Base-by-base conservation (phyloP, 2,888 invertebrate genomes). In the Tinea trinotella region DNA sequence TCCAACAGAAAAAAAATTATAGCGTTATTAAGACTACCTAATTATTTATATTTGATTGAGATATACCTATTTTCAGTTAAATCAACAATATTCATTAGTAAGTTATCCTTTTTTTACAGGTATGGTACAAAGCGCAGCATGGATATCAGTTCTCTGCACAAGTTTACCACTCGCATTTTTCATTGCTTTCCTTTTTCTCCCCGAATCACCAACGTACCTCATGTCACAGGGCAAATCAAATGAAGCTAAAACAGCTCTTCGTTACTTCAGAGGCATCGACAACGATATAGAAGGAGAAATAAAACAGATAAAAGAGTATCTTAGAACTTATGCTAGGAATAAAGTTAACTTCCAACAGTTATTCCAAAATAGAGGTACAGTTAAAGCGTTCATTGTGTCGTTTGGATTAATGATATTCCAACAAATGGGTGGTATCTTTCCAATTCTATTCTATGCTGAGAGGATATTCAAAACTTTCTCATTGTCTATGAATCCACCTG, bases 171-270 rank as follows among this genome's bases (percentile, higher is more conserved):
- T 80, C 2, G 70, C 76, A 1, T 87, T 78, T 62, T 87, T 87
- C 64, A 60, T 83, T 1, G 81, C 77, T 0, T 88, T 90, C 66
- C 83, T 88, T n/a, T 87, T 90, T 57, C 83, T 93, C 56, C 93
- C 93, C 0, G 93, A 94, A 70, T 91, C 92, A 0, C 93, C 93
- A 0, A 83, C 89, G 2, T 90, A 89, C 66, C 71, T 90, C 24
- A 74, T 88, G 65, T 82, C 87, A 6, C 88, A 88, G 61, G 87
- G 87, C 3, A 85, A 88, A 61, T 70, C 68, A 35, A 69, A 76
- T 24, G 90, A 89, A 62, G 92, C 93, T 0, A 80, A 88, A 57
- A 76, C 84, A 18, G 87, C 91, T 0, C 65, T 93, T 55, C 71
- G 81, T 13, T 90, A 89, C 75, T 87, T 91, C 58, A 74, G 92